Conservation (phyloP, 2,797 vertebrate genomes). For the Tapirus indicus region DNA sequence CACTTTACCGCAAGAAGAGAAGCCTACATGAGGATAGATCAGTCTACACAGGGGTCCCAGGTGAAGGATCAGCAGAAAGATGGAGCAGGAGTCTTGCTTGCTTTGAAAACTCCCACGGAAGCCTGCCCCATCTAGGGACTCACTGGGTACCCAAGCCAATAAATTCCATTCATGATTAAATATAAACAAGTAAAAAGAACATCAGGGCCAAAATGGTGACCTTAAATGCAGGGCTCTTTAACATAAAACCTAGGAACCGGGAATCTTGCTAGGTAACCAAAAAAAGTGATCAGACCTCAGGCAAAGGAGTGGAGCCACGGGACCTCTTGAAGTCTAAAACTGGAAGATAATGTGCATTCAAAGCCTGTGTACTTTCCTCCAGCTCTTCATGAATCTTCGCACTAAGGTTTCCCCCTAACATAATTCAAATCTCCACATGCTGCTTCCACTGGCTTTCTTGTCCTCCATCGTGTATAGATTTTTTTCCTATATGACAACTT, state of each 20-base stretch:
- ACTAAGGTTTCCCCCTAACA: not conserved
- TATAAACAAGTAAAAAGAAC: not conserved
- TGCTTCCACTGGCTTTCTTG: not conserved
- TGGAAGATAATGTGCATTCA: not conserved
- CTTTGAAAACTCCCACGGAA: not conserved
- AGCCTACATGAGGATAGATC: not conserved
- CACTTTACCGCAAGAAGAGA: not conserved
- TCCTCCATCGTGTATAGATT: not conserved
- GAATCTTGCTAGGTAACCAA: not conserved
- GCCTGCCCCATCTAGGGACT: rapidly evolving
- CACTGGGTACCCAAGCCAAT: not conserved
- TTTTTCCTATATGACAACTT: not conserved
- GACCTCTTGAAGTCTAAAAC: not conserved
- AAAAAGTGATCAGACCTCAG: not conserved
- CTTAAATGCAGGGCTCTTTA: not conserved
- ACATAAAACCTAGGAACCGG: not conserved
- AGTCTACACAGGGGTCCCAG: no score
- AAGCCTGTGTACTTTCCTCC: not conserved
- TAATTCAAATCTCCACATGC: not conserved
- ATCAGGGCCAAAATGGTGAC: not conserved
- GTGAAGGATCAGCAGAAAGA: no score
- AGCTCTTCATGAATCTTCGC: not conserved
- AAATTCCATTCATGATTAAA: not conserved
- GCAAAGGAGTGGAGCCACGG: not conserved
- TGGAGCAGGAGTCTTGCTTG: not conserved